Conservation (phyloP, 2,888 invertebrate species). For the Alitta virens region DNA sequence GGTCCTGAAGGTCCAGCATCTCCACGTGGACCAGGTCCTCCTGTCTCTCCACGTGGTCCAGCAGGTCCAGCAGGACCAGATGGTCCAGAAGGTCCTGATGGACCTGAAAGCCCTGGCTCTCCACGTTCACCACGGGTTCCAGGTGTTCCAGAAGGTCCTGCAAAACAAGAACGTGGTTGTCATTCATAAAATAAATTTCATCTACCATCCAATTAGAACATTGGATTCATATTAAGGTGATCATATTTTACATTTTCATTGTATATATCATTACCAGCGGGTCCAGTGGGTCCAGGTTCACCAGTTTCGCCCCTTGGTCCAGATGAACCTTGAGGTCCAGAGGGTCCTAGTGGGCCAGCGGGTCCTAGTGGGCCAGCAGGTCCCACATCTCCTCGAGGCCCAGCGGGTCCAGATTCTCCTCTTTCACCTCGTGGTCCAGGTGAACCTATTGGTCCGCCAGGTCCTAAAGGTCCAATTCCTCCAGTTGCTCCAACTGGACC, state of each 20-base stretch:
- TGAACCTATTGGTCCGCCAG: constrained; percentile 11
- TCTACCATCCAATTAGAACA: too few relatives aligned
- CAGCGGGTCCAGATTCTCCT: constrained; percentile 63
- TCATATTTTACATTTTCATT: too few relatives aligned
- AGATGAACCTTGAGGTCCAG: constrained; percentile 11
- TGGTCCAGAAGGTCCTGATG: constrained; percentile 9
- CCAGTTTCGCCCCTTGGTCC: constrained; percentile 20
- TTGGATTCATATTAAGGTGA: too few relatives aligned
- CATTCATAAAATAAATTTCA: too few relatives aligned
- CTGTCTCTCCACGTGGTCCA: constrained; percentile 19
- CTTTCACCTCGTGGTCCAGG: constrained; percentile 15
- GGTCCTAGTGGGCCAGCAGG: constrained; percentile 7
- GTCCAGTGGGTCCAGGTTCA: constrained; percentile 18
- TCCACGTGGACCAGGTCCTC: constrained; percentile 9
- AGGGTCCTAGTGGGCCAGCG: constrained; percentile 4
- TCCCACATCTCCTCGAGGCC: constrained; percentile 10
- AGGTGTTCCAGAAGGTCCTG: background rate
- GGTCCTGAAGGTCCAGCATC: constrained; percentile 12
- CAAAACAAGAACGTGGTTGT: background rate
- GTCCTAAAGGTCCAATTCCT: constrained; percentile 13
- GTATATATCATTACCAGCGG: constrained; percentile 3
- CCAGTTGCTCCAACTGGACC: constrained; percentile 12
- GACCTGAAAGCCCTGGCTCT: background rate
- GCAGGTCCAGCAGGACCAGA: constrained; percentile 1
- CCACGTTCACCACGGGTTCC: constrained; percentile 8